Base-by-base conservation (phyloP, 2,113 vertebrate species). In the Paralichthys olivaceus region DNA sequence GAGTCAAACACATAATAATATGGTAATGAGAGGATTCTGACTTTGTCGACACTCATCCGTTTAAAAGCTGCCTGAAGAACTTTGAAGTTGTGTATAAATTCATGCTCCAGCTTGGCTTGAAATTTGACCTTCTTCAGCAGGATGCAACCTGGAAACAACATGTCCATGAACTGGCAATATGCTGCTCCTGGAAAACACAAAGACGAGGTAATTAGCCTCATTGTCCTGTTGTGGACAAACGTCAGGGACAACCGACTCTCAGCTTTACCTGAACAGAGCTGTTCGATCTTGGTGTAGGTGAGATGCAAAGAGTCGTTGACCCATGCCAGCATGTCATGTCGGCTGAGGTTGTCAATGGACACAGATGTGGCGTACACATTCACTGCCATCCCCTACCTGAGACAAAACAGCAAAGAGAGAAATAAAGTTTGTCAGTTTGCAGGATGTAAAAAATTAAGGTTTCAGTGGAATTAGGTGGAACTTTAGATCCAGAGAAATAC, bases 91-190 rank as follows among this genome's bases (percentile, higher is more conserved):
- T 99, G 96, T 94, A 99, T 99, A 84, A 93, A 98, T 79, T 99
- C 98, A 0, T 99, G 98, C 84, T 99, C 98, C 93, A 99, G 94
- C 85, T 98, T 98, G 83, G 97, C 97, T 91, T 99, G 98, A 90
- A 98, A 99, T 93, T 99, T 99, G 87, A 99, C 98, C 93, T 97
- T 99, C 85, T 98, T 96, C 87, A 99, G 92, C 82, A 97, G 96
- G 77, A 99, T 94, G 34, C 96, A 98, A 62, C 98, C 98, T 0
- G 98, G 97, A 87, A 99, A 99, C 87, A 99, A 95, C 97, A 98
- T 98, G 92, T 99, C 98, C 98, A 99, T 98, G 93, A 99, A 98
- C 94, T 99, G 98, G 94, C 98, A 99, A 61, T 98, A 98, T 0
- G 98, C 96, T 13, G 96, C 97, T 58, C 98, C 98, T 99, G 91